Conservation (phyloP, 1,140 invertebrate species). For the Harpegnathos saltator region DNA sequence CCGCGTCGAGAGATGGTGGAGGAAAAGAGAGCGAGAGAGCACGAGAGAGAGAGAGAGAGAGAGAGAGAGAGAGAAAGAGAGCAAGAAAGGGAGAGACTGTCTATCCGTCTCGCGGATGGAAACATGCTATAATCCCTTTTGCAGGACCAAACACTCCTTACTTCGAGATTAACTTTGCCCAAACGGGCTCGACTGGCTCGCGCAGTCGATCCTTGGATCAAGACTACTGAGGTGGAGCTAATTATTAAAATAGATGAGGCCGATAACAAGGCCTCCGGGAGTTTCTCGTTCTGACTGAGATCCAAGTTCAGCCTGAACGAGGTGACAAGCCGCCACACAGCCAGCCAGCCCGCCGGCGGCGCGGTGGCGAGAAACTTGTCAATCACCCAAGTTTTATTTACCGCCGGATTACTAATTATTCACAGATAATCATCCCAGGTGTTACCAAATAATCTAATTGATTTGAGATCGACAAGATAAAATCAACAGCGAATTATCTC, state of each 20-base stretch:
- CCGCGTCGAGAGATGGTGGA: not conserved
- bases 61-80: slow-evolving; percentile 16
- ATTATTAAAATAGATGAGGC: slow-evolving; percentile 47
- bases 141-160: slow-evolving; percentile 76
- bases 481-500: not conserved
- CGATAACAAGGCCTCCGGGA: not conserved
- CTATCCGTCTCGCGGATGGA: not conserved
- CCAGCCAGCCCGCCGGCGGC: not conserved
- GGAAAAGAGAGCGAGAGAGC: not conserved
- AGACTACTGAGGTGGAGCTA: slow-evolving; percentile 17
- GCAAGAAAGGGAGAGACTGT: slow-evolving; percentile 12
- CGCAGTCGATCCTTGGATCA: slow-evolving; percentile 28
- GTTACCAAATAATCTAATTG: not conserved
- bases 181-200: slow-evolving; percentile 40
- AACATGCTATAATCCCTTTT: slow-evolving; percentile 71
- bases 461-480: not conserved
- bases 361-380: not conserved
- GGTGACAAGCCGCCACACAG: not conserved
- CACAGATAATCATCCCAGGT: slow-evolving; percentile 60
- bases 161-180: slow-evolving; percentile 69
- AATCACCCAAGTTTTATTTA: slow-evolving; percentile 55
- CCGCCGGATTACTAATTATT: slow-evolving; percentile 73
- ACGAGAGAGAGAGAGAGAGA: not conserved
- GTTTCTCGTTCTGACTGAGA: not conserved
- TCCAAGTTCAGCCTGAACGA: slow-evolving; percentile 17